phyloP scores from a whole-genome alignment of 2,113 vertebrate species.

The Semicossyphus pulcher region DNA sequence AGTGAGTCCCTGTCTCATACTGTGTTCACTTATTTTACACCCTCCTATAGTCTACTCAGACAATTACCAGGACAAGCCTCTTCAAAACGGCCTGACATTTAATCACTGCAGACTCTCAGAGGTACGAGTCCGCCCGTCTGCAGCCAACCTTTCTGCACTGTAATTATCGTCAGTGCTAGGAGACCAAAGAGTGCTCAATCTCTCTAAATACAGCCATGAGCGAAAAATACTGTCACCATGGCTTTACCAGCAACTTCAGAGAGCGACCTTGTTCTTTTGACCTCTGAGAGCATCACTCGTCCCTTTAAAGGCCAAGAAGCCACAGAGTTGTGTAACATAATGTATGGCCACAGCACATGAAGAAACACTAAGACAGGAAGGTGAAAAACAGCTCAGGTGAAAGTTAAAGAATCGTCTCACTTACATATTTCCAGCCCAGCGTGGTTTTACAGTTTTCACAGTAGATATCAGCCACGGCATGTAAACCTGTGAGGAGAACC shows the following conservation, averaged over 20 bases:
- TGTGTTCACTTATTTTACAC: conserved; percentile 54
- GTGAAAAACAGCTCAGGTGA: not conserved
- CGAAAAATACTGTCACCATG: conserved; percentile 16
- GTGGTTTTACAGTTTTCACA: conserved; percentile 99
- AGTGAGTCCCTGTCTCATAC: conserved; percentile 25
- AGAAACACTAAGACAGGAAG: not conserved
- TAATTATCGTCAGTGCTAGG: conserved; percentile 59
- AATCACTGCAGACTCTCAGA: conserved; percentile 72
- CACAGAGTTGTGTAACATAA: not conserved
- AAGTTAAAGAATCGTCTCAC: conserved; percentile 42
- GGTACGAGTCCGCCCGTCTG: conserved; percentile 60
- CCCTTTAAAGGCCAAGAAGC: not conserved
- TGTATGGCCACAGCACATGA: not conserved
- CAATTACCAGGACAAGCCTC: conserved; percentile 61
- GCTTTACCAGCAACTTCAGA: conserved; percentile 40
- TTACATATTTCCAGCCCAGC: conserved; percentile 99
- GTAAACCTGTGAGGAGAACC: conserved; percentile 97
- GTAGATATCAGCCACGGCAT: conserved; percentile 99
- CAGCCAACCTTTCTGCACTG: conserved; percentile 55
- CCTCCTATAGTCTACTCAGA: conserved; percentile 45
- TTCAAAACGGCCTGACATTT: conserved; percentile 69
- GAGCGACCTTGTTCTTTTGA: conserved; percentile 25
- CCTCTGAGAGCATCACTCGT: conserved; percentile 19
- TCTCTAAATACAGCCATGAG: conserved; percentile 37
- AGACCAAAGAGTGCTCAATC: conserved; percentile 35